These are phyloP conservation scores for Orthosia gothica DNA, from an alignment of 2,888 invertebrate genomes.

Conservation along the genomic window DNA sequence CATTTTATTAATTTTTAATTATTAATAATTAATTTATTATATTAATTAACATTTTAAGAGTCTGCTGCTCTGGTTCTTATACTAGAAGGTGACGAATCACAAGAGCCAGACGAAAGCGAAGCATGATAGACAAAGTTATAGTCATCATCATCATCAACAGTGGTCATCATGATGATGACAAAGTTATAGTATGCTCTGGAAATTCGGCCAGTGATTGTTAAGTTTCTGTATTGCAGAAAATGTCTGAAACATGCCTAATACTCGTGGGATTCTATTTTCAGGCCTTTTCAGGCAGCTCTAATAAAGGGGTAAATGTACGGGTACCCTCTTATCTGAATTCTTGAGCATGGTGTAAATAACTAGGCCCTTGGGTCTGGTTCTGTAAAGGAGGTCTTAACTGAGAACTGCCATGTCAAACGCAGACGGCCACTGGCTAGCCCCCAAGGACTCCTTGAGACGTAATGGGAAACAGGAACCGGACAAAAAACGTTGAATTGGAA, in stretches of 20 bases:
- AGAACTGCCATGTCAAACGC: constrained; percentile 36
- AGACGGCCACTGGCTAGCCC: constrained; percentile 34
- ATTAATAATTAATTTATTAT: too few species aligned
- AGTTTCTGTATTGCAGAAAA: not conserved
- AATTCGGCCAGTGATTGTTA: not conserved
- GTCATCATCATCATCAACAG: too few species aligned
- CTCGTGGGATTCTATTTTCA: too few species aligned
- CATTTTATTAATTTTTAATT: too few species aligned
- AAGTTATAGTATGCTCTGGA: not conserved
- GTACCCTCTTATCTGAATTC: not conserved
- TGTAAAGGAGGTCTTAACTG: not conserved
- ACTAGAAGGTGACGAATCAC: not conserved
- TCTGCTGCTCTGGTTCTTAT: too few species aligned
- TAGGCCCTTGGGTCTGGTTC: not conserved
- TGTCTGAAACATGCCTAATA: too few species aligned
- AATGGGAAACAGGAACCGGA: constrained; percentile 17
- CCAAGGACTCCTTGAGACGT: constrained; percentile 27
- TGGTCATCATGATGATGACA: too few species aligned
- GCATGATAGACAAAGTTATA: too few species aligned
- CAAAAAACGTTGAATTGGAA: not conserved
- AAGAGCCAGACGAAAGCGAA: not conserved
- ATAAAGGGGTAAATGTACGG: not conserved
- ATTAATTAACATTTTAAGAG: too few species aligned
- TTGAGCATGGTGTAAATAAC: constrained; percentile 1
- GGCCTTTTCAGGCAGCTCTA: not conserved